phyloP scores from a whole-genome alignment of 1,140 invertebrate species.

The Calliphora vicina region DNA sequence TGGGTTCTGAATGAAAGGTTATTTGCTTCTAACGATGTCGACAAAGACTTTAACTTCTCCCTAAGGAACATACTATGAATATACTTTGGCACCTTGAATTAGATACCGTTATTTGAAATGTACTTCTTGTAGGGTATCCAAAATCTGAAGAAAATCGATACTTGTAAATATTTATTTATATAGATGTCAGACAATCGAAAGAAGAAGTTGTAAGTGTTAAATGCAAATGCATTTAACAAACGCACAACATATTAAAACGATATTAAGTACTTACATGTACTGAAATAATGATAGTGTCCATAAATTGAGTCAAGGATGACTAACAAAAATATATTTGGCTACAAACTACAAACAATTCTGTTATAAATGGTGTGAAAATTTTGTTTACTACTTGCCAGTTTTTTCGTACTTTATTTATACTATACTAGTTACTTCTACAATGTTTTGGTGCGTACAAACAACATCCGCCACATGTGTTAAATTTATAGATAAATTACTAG shows the following conservation, averaged over 20 bases:
- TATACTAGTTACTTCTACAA: background rate
- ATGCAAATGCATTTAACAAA: background rate
- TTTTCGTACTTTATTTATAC: background rate
- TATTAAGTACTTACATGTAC: background rate
- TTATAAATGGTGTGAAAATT: constrained; percentile 14
- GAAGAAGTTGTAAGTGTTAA: background rate
- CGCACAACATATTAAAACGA: background rate
- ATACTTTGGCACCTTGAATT: too few species aligned
- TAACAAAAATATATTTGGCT: background rate
- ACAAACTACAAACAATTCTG: background rate
- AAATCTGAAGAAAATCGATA: background rate
- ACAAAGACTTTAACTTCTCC: too few species aligned
- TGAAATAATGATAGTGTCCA: background rate
- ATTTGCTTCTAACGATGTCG: too few species aligned
- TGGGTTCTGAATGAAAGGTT: too few species aligned
- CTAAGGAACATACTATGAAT: too few species aligned
- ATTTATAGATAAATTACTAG: background rate
- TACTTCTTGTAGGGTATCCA: too few species aligned
- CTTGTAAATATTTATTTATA: background rate
- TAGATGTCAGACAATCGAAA: background rate
- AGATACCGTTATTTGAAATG: too few species aligned
- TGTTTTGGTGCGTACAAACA: background rate
- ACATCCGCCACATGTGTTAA: constrained; percentile 1
- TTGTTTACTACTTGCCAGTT: background rate
- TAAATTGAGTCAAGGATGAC: constrained; percentile 16